A percentile compares a stretch with the other conserved stretches of the same genome.
Conservation (phyloP, 2,797 vertebrate genomes). For the Pseudochirops corinnae region DNA sequence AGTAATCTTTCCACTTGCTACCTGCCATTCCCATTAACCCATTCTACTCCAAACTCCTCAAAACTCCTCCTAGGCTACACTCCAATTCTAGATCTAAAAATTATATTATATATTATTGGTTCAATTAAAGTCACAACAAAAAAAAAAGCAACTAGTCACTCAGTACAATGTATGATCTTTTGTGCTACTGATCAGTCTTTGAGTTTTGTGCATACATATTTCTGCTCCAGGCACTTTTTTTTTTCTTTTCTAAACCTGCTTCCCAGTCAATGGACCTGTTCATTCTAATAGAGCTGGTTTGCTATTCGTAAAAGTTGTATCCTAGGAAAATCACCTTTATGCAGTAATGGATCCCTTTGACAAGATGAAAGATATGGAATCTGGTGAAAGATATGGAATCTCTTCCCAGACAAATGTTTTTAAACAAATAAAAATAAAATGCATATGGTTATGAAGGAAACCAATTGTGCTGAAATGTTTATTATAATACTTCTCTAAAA, state of each 20-base stretch:
- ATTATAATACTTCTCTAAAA: too few relatives aligned
- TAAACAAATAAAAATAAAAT: too few relatives aligned
- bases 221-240: neutral
- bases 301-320: neutral
- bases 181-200: neutral
- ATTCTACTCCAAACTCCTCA: neutral
- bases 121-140: slow-evolving; percentile 30
- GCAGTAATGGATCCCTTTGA: too few relatives aligned
- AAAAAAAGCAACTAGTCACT: neutral
- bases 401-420: neutral
- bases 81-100: neutral
- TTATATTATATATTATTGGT: slow-evolving; percentile 1
- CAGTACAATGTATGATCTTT: neutral
- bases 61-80: neutral
- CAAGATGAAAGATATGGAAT: too few relatives aligned
- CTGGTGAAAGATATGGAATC: too few relatives aligned
- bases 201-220: neutral
- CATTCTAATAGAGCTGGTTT: neutral
- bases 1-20: neutral
- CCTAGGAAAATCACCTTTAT: too few relatives aligned
- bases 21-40: neutral
- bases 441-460: too few relatives aligned
- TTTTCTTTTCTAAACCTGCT: neutral
- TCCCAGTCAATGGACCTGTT: neutral
- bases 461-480: too few relatives aligned